These are phyloP conservation scores for Plestiodon gilberti DNA, from an alignment of 2,113 vertebrate genomes.

Conservation along the genomic window DNA sequence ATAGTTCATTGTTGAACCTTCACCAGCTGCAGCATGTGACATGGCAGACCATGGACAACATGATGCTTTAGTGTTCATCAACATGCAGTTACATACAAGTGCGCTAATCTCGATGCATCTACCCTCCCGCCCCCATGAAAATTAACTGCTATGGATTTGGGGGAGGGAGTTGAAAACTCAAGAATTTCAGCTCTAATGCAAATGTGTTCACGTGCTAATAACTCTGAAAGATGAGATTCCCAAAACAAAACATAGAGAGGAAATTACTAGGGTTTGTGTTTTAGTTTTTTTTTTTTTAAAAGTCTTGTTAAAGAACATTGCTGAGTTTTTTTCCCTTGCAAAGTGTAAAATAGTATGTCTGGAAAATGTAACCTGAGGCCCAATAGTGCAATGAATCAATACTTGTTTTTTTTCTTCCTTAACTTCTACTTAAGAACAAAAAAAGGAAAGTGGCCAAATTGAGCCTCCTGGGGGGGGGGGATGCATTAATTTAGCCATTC, in stretches of 20 bases:
- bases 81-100: background rate
- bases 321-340: background rate
- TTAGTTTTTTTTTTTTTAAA: background rate
- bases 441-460: background rate
- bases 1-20: background rate
- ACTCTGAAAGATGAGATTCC: too few relatives aligned
- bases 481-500: constrained; percentile 14
- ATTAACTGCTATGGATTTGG: background rate
- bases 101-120: background rate
- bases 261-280: background rate
- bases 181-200: background rate
- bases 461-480: background rate
- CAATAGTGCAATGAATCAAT: background rate
- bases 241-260: background rate
- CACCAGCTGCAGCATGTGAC: background rate
- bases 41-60: background rate
- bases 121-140: background rate
- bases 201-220: background rate
- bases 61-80: background rate
- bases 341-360: background rate
- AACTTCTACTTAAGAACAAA: accelerated
- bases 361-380: background rate
- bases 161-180: background rate
- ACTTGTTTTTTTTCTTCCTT: background rate
- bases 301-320: background rate